Percentiles rank a stretch among this genome's conserved stretches.
These are phyloP conservation scores for Oikopleura dioica DNA, from an alignment of 23 tunicate species.

Conservation along the genomic window DNA sequence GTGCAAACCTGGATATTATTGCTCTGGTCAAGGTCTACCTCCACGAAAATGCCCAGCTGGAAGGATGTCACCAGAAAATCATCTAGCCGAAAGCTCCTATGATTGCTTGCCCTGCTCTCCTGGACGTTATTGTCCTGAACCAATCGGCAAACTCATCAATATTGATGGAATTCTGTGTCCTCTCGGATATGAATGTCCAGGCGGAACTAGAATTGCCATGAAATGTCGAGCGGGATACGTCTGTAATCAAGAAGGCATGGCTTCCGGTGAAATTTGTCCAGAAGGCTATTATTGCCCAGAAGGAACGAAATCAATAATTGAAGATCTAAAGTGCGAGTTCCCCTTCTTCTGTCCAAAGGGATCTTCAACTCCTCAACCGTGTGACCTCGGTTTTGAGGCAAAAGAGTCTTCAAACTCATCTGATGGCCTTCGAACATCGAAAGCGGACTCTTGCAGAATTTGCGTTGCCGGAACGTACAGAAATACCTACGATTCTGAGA, in stretches of 20 bases:
- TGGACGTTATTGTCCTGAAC: constrained; percentile 49
- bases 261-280: background rate
- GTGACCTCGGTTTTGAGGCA: constrained; percentile 71
- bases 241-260: constrained; percentile 28
- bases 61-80: constrained; percentile 19
- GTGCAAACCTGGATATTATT: constrained; percentile 74
- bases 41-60: constrained; percentile 43
- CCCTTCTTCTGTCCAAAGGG: constrained; percentile 83
- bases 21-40: constrained; percentile 23
- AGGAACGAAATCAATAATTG: background rate
- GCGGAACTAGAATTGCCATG: background rate
- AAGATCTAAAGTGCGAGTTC: constrained; percentile 20
- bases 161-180: constrained; percentile 21
- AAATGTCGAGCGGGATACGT: constrained; percentile 45
- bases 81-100: constrained; percentile 19
- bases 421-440: constrained; percentile 13
- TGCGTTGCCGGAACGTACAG: constrained; percentile 65
- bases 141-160: constrained; percentile 7
- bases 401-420: constrained; percentile 13
- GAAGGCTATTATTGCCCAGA: constrained; percentile 23
- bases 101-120: constrained; percentile 46
- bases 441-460: constrained; percentile 35
- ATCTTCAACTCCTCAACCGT: constrained; percentile 32
- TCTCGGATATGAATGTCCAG: background rate
- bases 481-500: constrained; percentile 36